These are phyloP conservation scores for Nomada goodeniana DNA, from an alignment of 2,888 invertebrate species.

Conservation along the genomic window DNA sequence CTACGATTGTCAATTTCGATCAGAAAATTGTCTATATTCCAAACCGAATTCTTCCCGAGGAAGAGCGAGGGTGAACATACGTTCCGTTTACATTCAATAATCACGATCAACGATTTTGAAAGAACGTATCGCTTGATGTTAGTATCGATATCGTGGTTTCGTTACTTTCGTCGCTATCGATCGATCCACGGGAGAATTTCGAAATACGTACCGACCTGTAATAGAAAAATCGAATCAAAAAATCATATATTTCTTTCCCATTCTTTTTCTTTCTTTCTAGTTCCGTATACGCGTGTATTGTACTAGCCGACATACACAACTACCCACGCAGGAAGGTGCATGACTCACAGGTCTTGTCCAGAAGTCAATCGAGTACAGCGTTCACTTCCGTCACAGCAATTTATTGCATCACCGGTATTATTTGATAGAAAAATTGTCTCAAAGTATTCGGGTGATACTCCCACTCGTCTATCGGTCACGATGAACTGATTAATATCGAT, in stretches of 20 bases:
- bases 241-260: not conserved
- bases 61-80: not conserved
- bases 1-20: too few species aligned
- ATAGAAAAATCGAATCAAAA: slow-evolving; percentile 1
- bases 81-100: slow-evolving; percentile 9
- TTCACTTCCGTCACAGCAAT: slow-evolving; percentile 63
- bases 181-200: slow-evolving; percentile 9
- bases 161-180: slow-evolving; percentile 1
- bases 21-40: too few species aligned
- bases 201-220: slow-evolving; percentile 13
- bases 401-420: slow-evolving; percentile 60
- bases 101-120: slow-evolving; percentile 17
- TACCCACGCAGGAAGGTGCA: slow-evolving; percentile 53
- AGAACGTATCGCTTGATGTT: slow-evolving; percentile 11
- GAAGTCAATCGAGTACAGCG: slow-evolving; percentile 56
- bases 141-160: slow-evolving; percentile 18
- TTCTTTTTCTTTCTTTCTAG: not conserved
- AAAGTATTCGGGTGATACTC: slow-evolving; percentile 48
- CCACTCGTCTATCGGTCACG: slow-evolving; percentile 45
- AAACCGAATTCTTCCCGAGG: too few species aligned
- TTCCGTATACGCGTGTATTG: not conserved
- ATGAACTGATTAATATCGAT: slow-evolving; percentile 15
- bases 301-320: slow-evolving; percentile 32
- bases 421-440: slow-evolving; percentile 63
- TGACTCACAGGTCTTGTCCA: slow-evolving; percentile 61